Conservation (phyloP, 1,140 invertebrate genomes). For the Drosophila burlai region DNA sequence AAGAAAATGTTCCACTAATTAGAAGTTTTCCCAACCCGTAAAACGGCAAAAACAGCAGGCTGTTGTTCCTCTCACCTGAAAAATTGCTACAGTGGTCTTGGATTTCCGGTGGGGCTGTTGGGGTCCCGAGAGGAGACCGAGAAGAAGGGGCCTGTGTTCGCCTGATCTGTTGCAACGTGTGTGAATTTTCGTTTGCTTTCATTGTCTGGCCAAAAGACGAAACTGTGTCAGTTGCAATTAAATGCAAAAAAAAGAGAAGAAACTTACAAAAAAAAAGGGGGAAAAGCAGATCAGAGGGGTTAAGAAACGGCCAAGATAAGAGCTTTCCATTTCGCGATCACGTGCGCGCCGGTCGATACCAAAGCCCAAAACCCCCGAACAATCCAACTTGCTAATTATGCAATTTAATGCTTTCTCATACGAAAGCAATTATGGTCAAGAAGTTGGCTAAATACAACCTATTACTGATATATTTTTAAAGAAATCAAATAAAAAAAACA, state of each 20-base stretch:
- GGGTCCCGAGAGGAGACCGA: constrained; percentile 20
- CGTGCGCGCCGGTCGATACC: constrained; percentile 42
- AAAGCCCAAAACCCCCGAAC: constrained; percentile 14
- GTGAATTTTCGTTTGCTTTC: constrained; percentile 51
- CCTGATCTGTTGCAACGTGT: constrained; percentile 50
- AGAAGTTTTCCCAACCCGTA: constrained; percentile 11
- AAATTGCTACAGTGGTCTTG: neutral
- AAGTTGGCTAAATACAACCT: neutral
- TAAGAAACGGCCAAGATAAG: constrained; percentile 22
- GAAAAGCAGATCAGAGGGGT: constrained; percentile 21
- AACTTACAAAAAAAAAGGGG: neutral
- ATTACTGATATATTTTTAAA: too few relatives aligned
- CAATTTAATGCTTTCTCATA: constrained; percentile 60
- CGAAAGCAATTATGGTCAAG: constrained; percentile 49
- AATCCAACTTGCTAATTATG: constrained; percentile 70
- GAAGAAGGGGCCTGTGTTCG: constrained; percentile 5
- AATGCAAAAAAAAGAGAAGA: constrained; percentile 16
- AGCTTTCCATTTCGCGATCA: constrained; percentile 78
- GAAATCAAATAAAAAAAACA: too few relatives aligned
- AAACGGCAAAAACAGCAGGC: constrained; percentile 6
- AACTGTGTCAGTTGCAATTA: constrained; percentile 68
- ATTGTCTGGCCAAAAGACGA: constrained; percentile 37
- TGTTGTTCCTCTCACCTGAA: constrained; percentile 12
- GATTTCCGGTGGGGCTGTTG: constrained; percentile 31
- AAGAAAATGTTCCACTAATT: constrained; percentile 15